A percentile compares a stretch with the other conserved stretches of the same genome.
These are phyloP conservation scores for Zaprionus lachaisei DNA, from an alignment of 1,140 invertebrate species.

Conservation along the genomic window DNA sequence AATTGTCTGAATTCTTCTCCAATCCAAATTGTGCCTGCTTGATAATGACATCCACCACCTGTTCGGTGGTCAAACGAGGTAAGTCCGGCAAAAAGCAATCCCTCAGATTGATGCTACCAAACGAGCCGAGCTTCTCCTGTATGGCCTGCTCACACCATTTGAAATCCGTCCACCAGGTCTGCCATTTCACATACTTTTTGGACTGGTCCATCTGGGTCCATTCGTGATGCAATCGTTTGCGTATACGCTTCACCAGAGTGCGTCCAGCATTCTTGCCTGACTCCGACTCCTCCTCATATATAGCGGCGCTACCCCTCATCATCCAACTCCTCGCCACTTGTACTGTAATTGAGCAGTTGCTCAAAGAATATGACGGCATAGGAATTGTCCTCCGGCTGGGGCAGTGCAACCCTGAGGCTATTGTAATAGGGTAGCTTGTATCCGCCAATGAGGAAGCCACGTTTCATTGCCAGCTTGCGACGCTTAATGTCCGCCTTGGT, in stretches of 20 bases:
- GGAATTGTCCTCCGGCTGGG: conserved; percentile 63
- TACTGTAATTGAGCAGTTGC: conserved; percentile 65
- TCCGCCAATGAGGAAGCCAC: conserved; percentile 66
- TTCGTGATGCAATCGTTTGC: conserved; percentile 59
- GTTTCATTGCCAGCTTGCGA: conserved; percentile 60
- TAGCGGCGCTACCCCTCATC: conserved; percentile 36
- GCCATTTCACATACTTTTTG: conserved; percentile 58
- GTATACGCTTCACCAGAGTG: conserved; percentile 49
- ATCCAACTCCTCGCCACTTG: conserved; percentile 65
- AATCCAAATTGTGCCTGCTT: conserved; percentile 59
- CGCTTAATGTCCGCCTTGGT: conserved; percentile 66
- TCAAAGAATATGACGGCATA: conserved; percentile 70
- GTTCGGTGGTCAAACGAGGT: conserved; percentile 57
- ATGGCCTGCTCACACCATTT: conserved; percentile 59
- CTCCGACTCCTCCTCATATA: conserved; percentile 25
- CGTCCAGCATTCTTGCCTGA: conserved; percentile 47
- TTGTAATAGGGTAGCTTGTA: conserved; percentile 60
- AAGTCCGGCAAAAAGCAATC: conserved; percentile 67
- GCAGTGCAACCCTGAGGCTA: conserved; percentile 42
- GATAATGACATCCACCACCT: conserved; percentile 59
- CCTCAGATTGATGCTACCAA: conserved; percentile 57
- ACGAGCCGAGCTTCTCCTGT: conserved; percentile 41
- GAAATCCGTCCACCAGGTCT: conserved; percentile 63
- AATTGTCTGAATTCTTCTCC: conserved; percentile 63
- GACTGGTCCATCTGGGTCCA: conserved; percentile 45